Base-by-base conservation (phyloP, 2,113 vertebrate species). In the Chaetodon auriga region DNA sequence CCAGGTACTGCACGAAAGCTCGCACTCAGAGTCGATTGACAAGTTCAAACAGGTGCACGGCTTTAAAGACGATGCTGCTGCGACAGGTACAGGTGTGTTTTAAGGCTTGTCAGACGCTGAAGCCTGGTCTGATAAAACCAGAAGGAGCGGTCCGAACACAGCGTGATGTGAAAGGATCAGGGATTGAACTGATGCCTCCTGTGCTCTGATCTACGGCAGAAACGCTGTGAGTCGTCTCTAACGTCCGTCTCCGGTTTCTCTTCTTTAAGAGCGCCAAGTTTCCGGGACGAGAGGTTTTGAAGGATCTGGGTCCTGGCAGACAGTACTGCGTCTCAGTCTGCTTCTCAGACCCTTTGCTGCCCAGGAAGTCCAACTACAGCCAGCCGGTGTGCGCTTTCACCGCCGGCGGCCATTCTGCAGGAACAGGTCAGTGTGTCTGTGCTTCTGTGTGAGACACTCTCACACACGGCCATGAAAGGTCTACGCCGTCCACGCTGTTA, bases 261-360 rank as follows among this genome's bases (percentile, higher is more conserved):
- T 0, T 30, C 16, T 18, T 62, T 4, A 16, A 19, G 7, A 2
- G 11, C 0, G 58, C 2, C 1, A 0, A 0, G 15, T 68, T 55
- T 60, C 70, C 88, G 58, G 3, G 4, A 1, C 5, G 4, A 12
- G 1, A 5, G 18, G 5, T 30, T 53, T 1, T 91, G 38, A 5
- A 41, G 21, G 0, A 69, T 21, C 54, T 91, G 74, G 51, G 11
- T 6, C 74, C 78, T 0, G 78, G 87, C 30, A 76, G 45, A 48
- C 0, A 9, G 16, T 92, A 90, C 83, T 94, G 93, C 12, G 64
- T 92, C 30, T 88, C 90, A 0, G 64, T 94, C 43, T 35, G 78
- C 36, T 70, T 93, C 38, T 4, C 0, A 0, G 69, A 75, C 14
- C 0, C 0, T 0, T 0, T 1, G 0, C 14, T 10, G 2, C 0